Evolutionary conservation across 1,140 invertebrate species (phyloP), one percentile per base, ranked within the genome.

Genomic region (Bombus waltoni): DNA sequence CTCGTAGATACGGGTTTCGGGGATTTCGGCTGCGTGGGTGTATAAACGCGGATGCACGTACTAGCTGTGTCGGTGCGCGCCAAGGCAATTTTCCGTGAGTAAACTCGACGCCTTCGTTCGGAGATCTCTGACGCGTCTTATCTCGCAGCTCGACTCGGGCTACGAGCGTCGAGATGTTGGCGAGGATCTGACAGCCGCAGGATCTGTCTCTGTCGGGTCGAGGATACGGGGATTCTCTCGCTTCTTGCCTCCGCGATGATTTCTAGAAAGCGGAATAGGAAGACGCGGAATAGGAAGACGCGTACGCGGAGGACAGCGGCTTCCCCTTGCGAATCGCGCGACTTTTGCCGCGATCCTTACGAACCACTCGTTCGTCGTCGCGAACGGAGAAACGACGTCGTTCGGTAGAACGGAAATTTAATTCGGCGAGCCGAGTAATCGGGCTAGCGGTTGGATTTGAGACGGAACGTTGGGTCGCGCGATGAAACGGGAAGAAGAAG

Each of bases 71-170:
- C 11, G 75, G 32, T 71, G 62, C 57, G 71, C 74, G 88, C 73
- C 82, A 68, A 83, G 83, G 83, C 89, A 89, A 91, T 91, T 92
- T 91, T 92, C 88, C 78, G 47, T 71, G 87, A 90, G 87, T 85
- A 87, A 90, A 91, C 83, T 84, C 88, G 53, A 70, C 81, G 57
- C 85, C 86, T 91, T 86, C 87, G 70, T 92, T 86, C 87, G 70
- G 80, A 86, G 89, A 22, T 18, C 57, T 87, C 80, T 66, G 90
- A 83, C 75, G 82, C 83, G 79, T 88, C 86, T 90, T 90, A 89
- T 91, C 87, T 88, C 83, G 74, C 82, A 65, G 90, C 73, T 75
- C 53, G 62, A 78, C 68, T 70, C 76, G 76, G 72, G 70, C 75
- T 81, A 62, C 53, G 59, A 47, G 72, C 66, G 70, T 66, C 59